Evolutionary conservation across 2,888 invertebrate genomes (phyloP).

Genomic region (Agonopterix subpropinquella): DNA sequence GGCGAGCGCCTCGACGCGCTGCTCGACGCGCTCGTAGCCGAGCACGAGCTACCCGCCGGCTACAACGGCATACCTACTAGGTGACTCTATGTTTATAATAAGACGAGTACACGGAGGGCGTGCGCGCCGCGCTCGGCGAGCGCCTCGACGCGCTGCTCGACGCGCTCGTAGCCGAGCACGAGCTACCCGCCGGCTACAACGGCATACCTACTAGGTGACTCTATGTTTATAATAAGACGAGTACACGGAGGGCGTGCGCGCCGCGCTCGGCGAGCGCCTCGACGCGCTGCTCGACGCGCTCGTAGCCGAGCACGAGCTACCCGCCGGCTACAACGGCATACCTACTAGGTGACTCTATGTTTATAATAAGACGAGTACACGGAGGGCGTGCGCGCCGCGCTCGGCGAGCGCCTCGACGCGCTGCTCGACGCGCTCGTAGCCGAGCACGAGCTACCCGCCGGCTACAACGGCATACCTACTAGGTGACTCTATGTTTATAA

Average conservation of each 20-base stretch:
- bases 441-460: slow-evolving; percentile 76
- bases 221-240: background rate
- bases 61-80: slow-evolving; percentile 77
- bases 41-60: slow-evolving; percentile 74
- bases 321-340: slow-evolving; percentile 73
- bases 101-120: no score
- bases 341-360: slow-evolving; percentile 53
- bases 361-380: background rate
- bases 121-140: slow-evolving; percentile 75
- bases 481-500: slow-evolving; percentile 25
- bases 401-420: slow-evolving; percentile 80
- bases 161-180: slow-evolving; percentile 79
- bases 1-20: slow-evolving; percentile 80
- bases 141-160: slow-evolving; percentile 82
- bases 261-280: slow-evolving; percentile 81
- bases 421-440: slow-evolving; percentile 80
- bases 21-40: slow-evolving; percentile 79
- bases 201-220: slow-evolving; percentile 74
- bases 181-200: slow-evolving; percentile 66
- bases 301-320: slow-evolving; percentile 79
- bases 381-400: slow-evolving; percentile 47
- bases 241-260: no score
- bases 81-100: slow-evolving; percentile 17
- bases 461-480: slow-evolving; percentile 77
- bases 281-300: slow-evolving; percentile 79